A percentile compares a stretch with the other conserved stretches of the same genome.
These are phyloP conservation scores for Trachelus stipa DNA, from an alignment of 2,888 invertebrate species.

Conservation along the genomic window DNA sequence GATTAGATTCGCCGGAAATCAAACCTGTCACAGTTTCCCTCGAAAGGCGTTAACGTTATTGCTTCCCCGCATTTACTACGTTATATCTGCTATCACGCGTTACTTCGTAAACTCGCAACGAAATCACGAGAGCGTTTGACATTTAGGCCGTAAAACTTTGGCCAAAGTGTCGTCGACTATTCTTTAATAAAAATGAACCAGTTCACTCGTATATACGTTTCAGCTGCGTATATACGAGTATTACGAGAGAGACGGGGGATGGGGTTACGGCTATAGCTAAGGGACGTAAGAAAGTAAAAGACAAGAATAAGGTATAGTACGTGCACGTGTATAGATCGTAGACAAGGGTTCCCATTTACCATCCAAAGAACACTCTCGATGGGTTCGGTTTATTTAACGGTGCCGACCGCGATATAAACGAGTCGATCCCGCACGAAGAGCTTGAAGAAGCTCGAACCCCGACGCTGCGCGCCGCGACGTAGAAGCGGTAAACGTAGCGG, in stretches of 20 bases:
- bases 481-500: slow-evolving; percentile 18
- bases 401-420: slow-evolving; percentile 4
- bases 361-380: not conserved
- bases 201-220: not conserved
- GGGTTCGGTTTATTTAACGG: slow-evolving; percentile 1
- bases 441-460: not conserved
- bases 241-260: too few species aligned
- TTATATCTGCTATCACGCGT: not conserved
- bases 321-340: not conserved
- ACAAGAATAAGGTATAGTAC: not conserved
- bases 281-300: not conserved
- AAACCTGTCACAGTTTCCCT: slow-evolving; percentile 1
- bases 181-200: not conserved
- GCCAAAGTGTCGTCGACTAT: not conserved
- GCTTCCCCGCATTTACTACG: not conserved
- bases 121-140: not conserved
- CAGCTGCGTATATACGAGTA: not conserved
- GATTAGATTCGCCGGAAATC: slow-evolving; percentile 4
- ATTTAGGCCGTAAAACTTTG: not conserved
- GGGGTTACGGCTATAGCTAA: not conserved
- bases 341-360: not conserved
- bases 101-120: not conserved
- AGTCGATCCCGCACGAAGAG: not conserved
- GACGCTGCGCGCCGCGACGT: not conserved
- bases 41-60: not conserved